Evolutionary conservation across 2,888 invertebrate genomes (phyloP), one percentile per base, ranked within the genome.

Genomic region (Agapostemon virescens): DNA sequence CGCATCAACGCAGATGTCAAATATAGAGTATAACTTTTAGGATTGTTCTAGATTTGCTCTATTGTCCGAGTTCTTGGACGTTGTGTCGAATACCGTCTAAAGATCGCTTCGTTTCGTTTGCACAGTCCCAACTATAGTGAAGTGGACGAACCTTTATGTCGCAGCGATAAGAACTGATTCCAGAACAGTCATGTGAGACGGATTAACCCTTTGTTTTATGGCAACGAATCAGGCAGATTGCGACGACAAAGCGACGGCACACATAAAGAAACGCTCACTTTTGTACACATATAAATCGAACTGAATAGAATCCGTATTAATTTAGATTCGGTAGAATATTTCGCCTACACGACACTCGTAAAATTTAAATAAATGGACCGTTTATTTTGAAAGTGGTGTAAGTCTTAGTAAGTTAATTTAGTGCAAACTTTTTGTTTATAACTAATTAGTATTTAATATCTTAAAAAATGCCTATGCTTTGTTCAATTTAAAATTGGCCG

Each of bases 171-270:
- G 55, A 55, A 55, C 26, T 26, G 55, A 55, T 55, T 26, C 55
- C 55, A 55, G 55, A 55, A 55, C 55, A 55, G 55, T 55, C 55
- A 55, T 55, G 23, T 11, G 55, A 26, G 55, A 55, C 55, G 55
- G 26, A 55, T 55, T 26, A 55, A 55, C 55, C 55, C 55, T 26
- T 26, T 55, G 55, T 55, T 55, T 55, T 55, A 55, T 55, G 23
- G 55, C 55, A 23, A 2, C 55, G 55, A 55, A 55, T 55, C 55
- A 26, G 26, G 15, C 55, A 55, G 49, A 49, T 26, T 26, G 23
- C 55, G 9, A 55, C 23, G 23, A 26, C 55, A 55, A 55, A 23
- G 55, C 55, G 15, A 11, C 55, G 26, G 6, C 26, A 13, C 55
- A 55, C 23, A 55, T 2, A 55, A 26, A 26, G 26, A 26, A 15